Percentiles rank a stretch among this genome's conserved stretches.
Evolutionary conservation across 1,140 invertebrate species (phyloP).

Genomic region (Bombyx mandarina): DNA sequence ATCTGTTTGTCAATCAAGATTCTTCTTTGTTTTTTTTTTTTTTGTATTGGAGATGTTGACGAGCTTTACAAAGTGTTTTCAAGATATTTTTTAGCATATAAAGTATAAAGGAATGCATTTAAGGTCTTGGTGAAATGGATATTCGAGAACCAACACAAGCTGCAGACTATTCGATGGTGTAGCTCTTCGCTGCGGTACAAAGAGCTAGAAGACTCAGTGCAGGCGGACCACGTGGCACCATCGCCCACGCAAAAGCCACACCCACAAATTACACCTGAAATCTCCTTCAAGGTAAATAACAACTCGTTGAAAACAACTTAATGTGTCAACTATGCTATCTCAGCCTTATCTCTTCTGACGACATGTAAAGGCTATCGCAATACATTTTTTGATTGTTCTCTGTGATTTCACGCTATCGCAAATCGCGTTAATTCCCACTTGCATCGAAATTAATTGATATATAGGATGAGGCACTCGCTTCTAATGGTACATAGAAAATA

Average conservation of each 20-base stretch:
- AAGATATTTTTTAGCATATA: no score
- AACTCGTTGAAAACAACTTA: background rate
- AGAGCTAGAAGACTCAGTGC: slow-evolving; percentile 49
- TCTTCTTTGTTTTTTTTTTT: no score
- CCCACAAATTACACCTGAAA: slow-evolving; percentile 42
- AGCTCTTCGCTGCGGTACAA: slow-evolving; percentile 63
- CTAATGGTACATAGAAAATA: no score
- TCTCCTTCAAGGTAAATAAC: slow-evolving; percentile 49
- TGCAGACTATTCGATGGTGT: slow-evolving; percentile 62
- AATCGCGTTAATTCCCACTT: slow-evolving; percentile 1
- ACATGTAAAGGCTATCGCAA: slow-evolving; percentile 2
- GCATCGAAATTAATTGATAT: slow-evolving; percentile 2
- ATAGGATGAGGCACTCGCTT: no score
- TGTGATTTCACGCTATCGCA: slow-evolving; percentile 4
- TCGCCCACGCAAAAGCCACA: slow-evolving; percentile 22
- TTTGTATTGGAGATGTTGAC: no score
- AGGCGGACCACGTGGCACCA: slow-evolving; percentile 22
- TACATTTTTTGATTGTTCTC: slow-evolving; percentile 4
- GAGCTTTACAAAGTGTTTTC: no score
- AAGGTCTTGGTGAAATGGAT: slow-evolving; percentile 72
- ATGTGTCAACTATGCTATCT: background rate
- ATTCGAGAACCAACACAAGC: slow-evolving; percentile 73
- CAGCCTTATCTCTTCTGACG: slow-evolving; percentile 5
- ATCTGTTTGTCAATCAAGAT: no score
- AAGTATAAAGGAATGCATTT: slow-evolving; percentile 3